Base-by-base conservation (phyloP, 2,888 invertebrate species). In the Bhutanitis thaidina region DNA sequence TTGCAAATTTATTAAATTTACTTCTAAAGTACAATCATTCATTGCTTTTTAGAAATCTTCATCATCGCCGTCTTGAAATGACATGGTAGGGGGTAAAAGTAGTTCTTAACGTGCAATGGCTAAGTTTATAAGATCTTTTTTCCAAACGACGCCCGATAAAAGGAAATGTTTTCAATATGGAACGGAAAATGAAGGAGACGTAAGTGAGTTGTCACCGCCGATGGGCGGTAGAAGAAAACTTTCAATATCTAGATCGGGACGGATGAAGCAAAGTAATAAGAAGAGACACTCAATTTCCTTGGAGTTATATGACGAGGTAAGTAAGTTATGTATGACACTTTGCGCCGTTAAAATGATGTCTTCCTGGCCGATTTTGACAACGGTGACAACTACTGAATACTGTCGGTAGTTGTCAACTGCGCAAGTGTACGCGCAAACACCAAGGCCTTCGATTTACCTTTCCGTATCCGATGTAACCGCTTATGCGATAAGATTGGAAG, bases 161-260 rank as follows among this genome's bases (percentile, higher is more conserved):
- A 70, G 67, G 48, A 77, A 68, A 51, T 55, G 38, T 9, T 43
- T 61, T 1, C 62, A 60, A 1, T 69, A 71, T 48, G 76, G 69
- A 1, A 40, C 46, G 0, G 82, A 80, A 1, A 74, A 72, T 0
- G 79, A 82, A 0, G 34, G 34, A 13, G 81, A 80, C 0, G 71
- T 60, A n/a, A 54, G 55, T 1, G 72, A 72, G 5, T 63, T 66
- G 25, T 55, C 72, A 0, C 71, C 79, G 0, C 74, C 77, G 0
- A 52, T 79, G 30, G 80, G 81, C 1, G 71, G 66, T 0, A 76
- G 78, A 44, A 68, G 90, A 47, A 90, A 86, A 56, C 62, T 89
- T 53, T 91, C 92, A n/a, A 91, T 92, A 58, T 92, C 92, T 0
- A 74, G 92, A 53, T 92, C 92, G 29, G 92, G 92, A 2, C 79